A percentile compares a stretch with the other conserved stretches of the same genome.
phyloP scores from a whole-genome alignment of 2,113 vertebrate species.

The Zeus faber region DNA sequence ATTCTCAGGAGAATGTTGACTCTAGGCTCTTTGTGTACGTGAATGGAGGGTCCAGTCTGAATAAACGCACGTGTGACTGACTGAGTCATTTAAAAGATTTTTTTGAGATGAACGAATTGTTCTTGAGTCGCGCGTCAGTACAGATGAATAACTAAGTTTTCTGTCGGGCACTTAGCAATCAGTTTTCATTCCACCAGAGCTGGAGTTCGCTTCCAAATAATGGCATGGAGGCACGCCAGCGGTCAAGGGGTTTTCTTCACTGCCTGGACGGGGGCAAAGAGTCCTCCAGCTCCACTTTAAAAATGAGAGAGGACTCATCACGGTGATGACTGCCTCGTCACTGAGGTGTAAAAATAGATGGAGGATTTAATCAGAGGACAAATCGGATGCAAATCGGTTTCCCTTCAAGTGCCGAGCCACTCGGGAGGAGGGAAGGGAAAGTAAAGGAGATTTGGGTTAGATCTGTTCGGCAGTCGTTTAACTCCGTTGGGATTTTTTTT shows the following conservation, averaged over 20 bases:
- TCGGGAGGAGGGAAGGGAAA: conserved; percentile 54
- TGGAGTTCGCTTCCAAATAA: too few relatives aligned
- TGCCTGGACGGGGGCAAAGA: conserved; percentile 5
- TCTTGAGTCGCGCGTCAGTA: not conserved
- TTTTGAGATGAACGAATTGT: too few relatives aligned
- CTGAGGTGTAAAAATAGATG: conserved; percentile 58
- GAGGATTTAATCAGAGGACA: conserved; percentile 59
- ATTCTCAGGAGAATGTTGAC: too few relatives aligned
- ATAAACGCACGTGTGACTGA: too few relatives aligned
- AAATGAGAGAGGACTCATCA: conserved; percentile 18
- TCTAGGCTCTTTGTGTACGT: too few relatives aligned
- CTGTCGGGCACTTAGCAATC: too few relatives aligned
- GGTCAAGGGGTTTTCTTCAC: not conserved
- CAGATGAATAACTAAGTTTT: too few relatives aligned
- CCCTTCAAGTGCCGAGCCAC: conserved; percentile 53
- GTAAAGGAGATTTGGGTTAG: conserved; percentile 49
- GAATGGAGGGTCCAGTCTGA: too few relatives aligned
- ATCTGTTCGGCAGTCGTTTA: conserved; percentile 42
- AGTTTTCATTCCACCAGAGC: too few relatives aligned
- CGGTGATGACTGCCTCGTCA: conserved; percentile 30
- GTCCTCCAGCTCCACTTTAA: conserved; percentile 18
- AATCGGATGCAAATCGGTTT: conserved; percentile 60
- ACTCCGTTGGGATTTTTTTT: conserved; percentile 28
- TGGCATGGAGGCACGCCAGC: too few relatives aligned
- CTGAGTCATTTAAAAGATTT: too few relatives aligned